Evolutionary conservation across 2,797 vertebrate species (phyloP).

Genomic region (Protonibea diacanthus): DNA sequence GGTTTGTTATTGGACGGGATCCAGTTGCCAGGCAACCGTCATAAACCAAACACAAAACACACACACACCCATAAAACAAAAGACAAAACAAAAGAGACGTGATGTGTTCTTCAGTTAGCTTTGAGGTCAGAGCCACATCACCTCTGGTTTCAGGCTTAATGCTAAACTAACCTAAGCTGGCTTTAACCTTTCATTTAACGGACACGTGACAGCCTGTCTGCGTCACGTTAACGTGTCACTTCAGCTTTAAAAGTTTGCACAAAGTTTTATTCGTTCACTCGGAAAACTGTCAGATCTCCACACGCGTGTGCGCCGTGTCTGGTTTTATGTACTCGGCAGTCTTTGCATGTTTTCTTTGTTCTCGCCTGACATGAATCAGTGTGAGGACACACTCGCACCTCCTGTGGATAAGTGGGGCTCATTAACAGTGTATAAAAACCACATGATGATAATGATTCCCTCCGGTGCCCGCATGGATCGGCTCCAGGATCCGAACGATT

Average conservation of each 20-base stretch:
- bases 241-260: too few species aligned
- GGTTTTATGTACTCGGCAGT: background rate
- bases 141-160: too few species aligned
- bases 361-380: background rate
- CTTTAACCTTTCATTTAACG: too few species aligned
- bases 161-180: too few species aligned
- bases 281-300: background rate
- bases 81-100: too few species aligned
- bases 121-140: too few species aligned
- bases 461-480: slow-evolving; percentile 13
- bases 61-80: too few species aligned
- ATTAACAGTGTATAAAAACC: slow-evolving; percentile 35
- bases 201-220: too few species aligned
- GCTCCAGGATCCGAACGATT: background rate
- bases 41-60: too few species aligned
- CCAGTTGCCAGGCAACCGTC: too few species aligned
- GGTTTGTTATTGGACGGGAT: too few species aligned
- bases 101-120: too few species aligned
- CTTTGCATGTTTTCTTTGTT: slow-evolving; percentile 16
- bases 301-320: background rate
- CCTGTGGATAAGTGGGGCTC: slow-evolving; percentile 39
- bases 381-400: slow-evolving; percentile 9
- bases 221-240: background rate
- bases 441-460: slow-evolving; percentile 35
- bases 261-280: background rate